Percentiles rank a stretch among this genome's conserved stretches.
These are phyloP conservation scores for Latheticus oryzae DNA, from an alignment of 2,888 invertebrate genomes.

Conservation along the genomic window DNA sequence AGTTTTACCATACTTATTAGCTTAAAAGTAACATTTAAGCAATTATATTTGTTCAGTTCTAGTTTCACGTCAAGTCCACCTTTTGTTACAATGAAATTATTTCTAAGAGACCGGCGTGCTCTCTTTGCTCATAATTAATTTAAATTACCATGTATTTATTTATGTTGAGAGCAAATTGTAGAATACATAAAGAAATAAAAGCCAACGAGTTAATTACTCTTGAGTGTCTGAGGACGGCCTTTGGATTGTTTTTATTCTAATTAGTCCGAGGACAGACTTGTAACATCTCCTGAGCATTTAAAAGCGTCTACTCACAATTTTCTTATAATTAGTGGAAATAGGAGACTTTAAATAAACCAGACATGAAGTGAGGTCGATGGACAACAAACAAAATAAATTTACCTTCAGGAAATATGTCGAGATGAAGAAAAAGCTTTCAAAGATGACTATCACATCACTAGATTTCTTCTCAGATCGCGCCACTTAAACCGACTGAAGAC, in stretches of 20 bases:
- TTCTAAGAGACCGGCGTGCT: constrained; percentile 33
- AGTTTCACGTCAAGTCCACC: constrained; percentile 31
- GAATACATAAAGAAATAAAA: constrained; percentile 30
- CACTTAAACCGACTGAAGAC: constrained; percentile 28
- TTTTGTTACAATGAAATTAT: constrained; percentile 40
- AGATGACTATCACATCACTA: constrained; percentile 5
- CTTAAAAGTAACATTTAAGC: no score
- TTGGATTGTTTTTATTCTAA: constrained; percentile 23
- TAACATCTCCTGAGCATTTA: constrained; percentile 5
- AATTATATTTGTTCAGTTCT: constrained; percentile 42
- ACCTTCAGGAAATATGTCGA: no score
- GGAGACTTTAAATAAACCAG: background rate
- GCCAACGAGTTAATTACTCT: constrained; percentile 24
- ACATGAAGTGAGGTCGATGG: no score
- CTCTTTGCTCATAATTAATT: constrained; percentile 38
- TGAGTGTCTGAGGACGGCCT: constrained; percentile 21
- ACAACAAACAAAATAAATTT: no score
- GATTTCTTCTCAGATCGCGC: constrained; percentile 16
- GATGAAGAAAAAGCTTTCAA: background rate
- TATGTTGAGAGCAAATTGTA: constrained; percentile 32
- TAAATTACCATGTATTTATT: constrained; percentile 41
- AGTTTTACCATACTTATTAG: constrained; percentile 36
- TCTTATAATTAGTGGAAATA: constrained; percentile 18
- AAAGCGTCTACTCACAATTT: constrained; percentile 20
- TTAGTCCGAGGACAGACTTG: constrained; percentile 9